Evolutionary conservation across 2,888 invertebrate genomes (phyloP), one percentile per base, ranked within the genome.

Genomic region (Ichneumon xanthorius): DNA sequence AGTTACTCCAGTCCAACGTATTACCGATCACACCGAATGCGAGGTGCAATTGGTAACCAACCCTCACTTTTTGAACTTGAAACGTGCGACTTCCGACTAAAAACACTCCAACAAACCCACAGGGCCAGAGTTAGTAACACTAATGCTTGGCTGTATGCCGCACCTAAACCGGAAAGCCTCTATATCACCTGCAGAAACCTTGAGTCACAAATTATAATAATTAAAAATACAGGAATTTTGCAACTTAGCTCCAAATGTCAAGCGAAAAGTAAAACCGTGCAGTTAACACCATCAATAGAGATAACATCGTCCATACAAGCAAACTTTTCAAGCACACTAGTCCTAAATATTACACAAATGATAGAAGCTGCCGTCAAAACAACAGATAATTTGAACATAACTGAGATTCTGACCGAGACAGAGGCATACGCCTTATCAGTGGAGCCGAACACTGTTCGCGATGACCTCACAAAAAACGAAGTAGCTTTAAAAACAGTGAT

Each of bases 71-170:
- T 4, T 9, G 0, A 33, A 67, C 14, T 16, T 80, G 0, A 55
- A 22, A 37, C 22, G 2, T 73, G 80, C 40, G 67, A 80, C 19
- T 67, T 68, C 6, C 14, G 72, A 6, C 16, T 80, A 2, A 65
- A 67, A 67, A 80, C 65, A 16, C 30, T 80, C 1, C 7, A 37
- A 6, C 80, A 80, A 9, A 80, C 80, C 0, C 55, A 80, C 14
- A 67, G 73, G 58, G 3, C 40, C 6, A 55, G 50, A 75, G n/a
- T 67, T 0, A 26, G 14, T 0, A 19, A 30, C n/a, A 33, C 67
- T 5, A 81, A 81, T 30, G 45, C 67, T 55, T 75, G 81, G 67
- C 55, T 75, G 14, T 75, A 37, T 58, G 68, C 81, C 26, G 67
- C 81, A 55, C 75, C 37, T 11, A 45, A 63, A 40, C 6, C 33